Base-by-base conservation (phyloP, 2,888 invertebrate genomes). In the Lithophane socia region DNA sequence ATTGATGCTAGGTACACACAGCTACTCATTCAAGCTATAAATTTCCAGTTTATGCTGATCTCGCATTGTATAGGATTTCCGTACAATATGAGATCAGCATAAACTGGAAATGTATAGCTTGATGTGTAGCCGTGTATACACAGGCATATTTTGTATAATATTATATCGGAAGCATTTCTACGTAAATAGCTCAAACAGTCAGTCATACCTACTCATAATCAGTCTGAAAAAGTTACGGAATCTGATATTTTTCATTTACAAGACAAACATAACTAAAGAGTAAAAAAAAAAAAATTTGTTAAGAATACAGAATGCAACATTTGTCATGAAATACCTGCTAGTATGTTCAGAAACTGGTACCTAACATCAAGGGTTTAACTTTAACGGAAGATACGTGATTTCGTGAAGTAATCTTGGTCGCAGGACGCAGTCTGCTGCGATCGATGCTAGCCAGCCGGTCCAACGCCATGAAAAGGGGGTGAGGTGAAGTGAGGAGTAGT, bases 381-480 rank as follows among this genome's bases (percentile, higher is more conserved):
- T 47, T 61, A 83, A 79, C 49, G 44, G 75, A 21, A 69, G 29
- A 79, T 76, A 77, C 61, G 61, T 74, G 61, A 78, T 72, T 76
- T 81, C 61, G 68, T 74, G 52, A 78, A 78, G 65, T 75, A 75
- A 65, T 78, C 78, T 82, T 85, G 84, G 87, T 82, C 78, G 75
- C 81, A 86, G 87, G 76, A 89, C 91, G 90, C 92, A 92, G 90
- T 90, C 89, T 89, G 88, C 85, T 89, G 83, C 93, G 94, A 94
- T 94, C 94, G 93, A 94, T 94, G 91, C 88, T 84, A 89, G 90
- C 90, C 90, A 90, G 88, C 90, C 91, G 89, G 90, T 91, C 91
- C 88, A 86, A 87, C 87, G 82, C 85, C 86, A 85, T 78, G 82
- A 79, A 73, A 80, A 80, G 80, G 89, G 83, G 83, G 79, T 85